phyloP scores from a whole-genome alignment of 2,797 vertebrate species.

The Vipera latastei region DNA sequence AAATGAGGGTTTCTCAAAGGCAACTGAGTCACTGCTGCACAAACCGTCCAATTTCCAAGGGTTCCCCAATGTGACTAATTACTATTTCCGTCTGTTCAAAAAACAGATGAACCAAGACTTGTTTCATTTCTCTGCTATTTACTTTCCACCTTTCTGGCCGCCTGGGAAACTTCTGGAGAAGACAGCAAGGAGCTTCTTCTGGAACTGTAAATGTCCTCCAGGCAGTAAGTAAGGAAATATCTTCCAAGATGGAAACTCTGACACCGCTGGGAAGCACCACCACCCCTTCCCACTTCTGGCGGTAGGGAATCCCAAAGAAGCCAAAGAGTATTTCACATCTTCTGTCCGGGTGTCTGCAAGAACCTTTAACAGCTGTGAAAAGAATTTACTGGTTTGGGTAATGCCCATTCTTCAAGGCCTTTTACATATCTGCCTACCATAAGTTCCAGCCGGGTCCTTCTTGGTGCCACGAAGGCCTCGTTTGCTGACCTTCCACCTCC shows the following conservation, averaged over 20 bases:
- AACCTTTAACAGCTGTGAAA: neutral
- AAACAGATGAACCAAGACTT: conserved; percentile 14
- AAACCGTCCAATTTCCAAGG: neutral
- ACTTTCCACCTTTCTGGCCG: neutral
- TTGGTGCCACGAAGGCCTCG: neutral
- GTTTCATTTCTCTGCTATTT: conserved; percentile 11
- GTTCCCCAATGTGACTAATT: conserved; percentile 47
- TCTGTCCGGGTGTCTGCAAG: neutral
- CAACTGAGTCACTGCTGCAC: conserved; percentile 38
- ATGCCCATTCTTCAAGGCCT: neutral
- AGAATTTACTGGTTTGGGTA: neutral
- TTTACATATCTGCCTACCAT: neutral
- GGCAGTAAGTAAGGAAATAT: neutral
- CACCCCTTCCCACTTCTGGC: neutral
- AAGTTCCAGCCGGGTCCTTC: neutral
- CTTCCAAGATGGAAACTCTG: neutral
- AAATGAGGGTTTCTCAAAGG: conserved; percentile 27
- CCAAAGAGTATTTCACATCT: neutral
- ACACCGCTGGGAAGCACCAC: neutral
- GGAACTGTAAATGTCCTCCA: neutral
- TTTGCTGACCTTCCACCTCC: neutral
- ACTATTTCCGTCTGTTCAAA: conserved; percentile 34
- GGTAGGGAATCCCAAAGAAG: neutral
- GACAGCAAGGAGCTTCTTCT: neutral
- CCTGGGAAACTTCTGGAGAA: neutral